Percentiles rank a stretch among this genome's conserved stretches.
phyloP scores from a whole-genome alignment of 2,113 vertebrate species.

The Notarius quadriscutis region DNA sequence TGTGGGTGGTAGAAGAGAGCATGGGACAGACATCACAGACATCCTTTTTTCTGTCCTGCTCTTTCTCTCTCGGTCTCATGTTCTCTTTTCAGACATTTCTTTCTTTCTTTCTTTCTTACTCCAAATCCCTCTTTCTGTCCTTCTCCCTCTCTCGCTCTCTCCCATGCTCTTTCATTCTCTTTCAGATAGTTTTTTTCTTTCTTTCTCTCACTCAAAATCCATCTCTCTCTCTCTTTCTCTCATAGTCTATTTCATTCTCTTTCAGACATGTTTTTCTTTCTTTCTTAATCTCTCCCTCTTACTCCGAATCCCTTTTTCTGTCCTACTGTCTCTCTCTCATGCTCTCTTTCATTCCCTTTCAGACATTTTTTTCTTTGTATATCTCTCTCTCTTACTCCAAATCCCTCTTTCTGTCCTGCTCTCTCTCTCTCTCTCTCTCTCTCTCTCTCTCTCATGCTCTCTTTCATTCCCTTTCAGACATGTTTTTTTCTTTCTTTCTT shows the following conservation, averaged over 20 bases:
- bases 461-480: too few relatives aligned
- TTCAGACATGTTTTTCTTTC: background rate
- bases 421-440: constrained; percentile 30
- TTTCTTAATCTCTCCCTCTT: background rate
- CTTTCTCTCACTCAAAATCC: background rate
- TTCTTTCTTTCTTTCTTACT: constrained; percentile 12
- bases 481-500: too few relatives aligned
- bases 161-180: background rate
- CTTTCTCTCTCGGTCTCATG: background rate
- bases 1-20: too few relatives aligned
- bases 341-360: too few relatives aligned
- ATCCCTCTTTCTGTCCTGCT: constrained; percentile 45
- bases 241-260: too few relatives aligned
- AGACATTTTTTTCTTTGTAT: too few relatives aligned
- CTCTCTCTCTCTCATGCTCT: too few relatives aligned
- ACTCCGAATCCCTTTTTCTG: background rate
- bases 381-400: background rate
- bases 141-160: background rate
- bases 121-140: background rate
- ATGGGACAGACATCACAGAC: too few relatives aligned
- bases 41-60: constrained; percentile 14
- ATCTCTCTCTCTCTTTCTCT: background rate
- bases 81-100: too few relatives aligned
- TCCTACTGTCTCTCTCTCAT: background rate
- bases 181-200: background rate